Conservation (phyloP, 2,113 vertebrate species). For the Nycticorax nycticorax region DNA sequence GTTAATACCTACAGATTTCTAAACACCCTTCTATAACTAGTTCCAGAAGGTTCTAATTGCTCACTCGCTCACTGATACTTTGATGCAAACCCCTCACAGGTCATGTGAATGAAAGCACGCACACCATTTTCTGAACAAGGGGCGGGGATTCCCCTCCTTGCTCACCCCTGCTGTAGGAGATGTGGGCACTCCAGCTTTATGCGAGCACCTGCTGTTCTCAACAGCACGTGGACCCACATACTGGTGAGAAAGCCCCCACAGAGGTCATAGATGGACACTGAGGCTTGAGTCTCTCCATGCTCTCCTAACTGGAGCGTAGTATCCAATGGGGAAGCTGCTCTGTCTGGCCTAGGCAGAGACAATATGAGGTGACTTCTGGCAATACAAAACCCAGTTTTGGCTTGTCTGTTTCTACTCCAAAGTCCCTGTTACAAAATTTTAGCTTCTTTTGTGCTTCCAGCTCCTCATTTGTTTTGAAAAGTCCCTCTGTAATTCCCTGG, state of each 20-base stretch:
- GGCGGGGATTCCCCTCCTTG: not conserved
- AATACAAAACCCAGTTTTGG: not conserved
- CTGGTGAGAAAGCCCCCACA: not conserved
- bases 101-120: not conserved
- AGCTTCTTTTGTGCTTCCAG: not conserved
- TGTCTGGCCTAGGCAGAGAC: not conserved
- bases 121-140: not conserved
- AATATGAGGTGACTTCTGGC: not conserved
- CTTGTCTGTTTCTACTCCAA: not conserved
- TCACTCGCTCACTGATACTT: not conserved
- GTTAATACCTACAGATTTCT: not conserved
- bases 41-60: not conserved
- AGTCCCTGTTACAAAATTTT: not conserved
- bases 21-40: not conserved
- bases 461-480: not conserved
- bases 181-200: not conserved
- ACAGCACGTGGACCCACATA: accelerated
- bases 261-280: not conserved
- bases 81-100: not conserved
- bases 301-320: not conserved
- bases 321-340: not conserved
- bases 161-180: not conserved
- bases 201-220: not conserved
- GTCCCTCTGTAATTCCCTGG: not conserved
- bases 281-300: accelerated